Evolutionary conservation across 2,888 invertebrate species (phyloP), one percentile per base, ranked within the genome.

Genomic region (Eudemis profundana): DNA sequence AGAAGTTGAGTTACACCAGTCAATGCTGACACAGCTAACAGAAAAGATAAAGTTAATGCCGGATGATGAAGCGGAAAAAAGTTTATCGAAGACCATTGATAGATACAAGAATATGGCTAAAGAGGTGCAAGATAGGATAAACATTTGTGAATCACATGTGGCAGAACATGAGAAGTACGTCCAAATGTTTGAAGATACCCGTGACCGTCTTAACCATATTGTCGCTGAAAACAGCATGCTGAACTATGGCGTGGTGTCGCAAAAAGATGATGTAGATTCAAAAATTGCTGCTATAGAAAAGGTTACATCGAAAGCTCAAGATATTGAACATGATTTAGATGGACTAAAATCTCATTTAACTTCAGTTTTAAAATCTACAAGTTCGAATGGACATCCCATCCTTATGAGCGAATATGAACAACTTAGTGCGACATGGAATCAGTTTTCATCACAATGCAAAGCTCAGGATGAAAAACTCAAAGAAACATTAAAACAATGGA

Each of bases 1-100:
- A 88, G 98, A 98, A 83, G 96, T 98, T 7, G 95, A 94, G 46
- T 93, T 97, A 44, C 97, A 98, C 79, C 96, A 96, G 78, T 96
- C 95, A 66, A 96, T 98, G 72, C 87, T 98, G 23, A 94, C 96
- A 70, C 97, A 97, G 76, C 86, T 98, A 4, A 95, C 96, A 72
- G 97, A 97, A 14, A 97, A 97, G 84, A 95, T 97, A 1, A 95
- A 95, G 36, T 93, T 95, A 7, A 93, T 98, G 69, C 94, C 95
- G 1, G 97, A 98, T 78, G 95, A 95, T 66, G 97, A 97, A 74
- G 95, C 96, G 0, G 95, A 95, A 73, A 94, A 94, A 29, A 96
- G 96, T 81, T 92, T 98, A 10, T 93, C 94, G 12, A 94, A 94
- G 66, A 95, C 95, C n/a, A 93, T 96, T 53, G 93, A 94, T 14